Percentiles rank a stretch among this genome's conserved stretches.
phyloP scores from a whole-genome alignment of 1,140 invertebrate genomes.

The Neotoxoptera formosana region DNA sequence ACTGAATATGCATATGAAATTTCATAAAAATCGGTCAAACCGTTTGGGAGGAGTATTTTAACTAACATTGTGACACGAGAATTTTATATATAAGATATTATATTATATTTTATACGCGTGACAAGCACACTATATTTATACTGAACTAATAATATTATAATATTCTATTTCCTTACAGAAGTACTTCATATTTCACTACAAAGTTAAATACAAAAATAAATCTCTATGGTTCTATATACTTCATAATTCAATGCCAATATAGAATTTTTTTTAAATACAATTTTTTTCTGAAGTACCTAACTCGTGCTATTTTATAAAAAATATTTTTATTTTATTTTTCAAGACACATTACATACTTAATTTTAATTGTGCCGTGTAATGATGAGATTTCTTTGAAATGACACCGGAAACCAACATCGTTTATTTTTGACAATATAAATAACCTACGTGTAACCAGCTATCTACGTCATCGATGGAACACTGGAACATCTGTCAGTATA shows the following conservation, averaged over 20 bases:
- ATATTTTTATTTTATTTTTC: not conserved
- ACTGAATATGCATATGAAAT: too few species aligned
- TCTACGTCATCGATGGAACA: not conserved
- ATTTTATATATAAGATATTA: too few species aligned
- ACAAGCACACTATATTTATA: too few species aligned
- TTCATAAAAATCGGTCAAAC: too few species aligned
- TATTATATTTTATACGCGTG: too few species aligned
- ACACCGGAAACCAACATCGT: not conserved
- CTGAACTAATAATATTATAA: too few species aligned
- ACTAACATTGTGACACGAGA: too few species aligned
- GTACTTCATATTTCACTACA: too few species aligned
- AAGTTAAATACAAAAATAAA: too few species aligned
- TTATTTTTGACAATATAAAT: slow-evolving; percentile 30
- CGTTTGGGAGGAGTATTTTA: too few species aligned
- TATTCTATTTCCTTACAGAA: too few species aligned
- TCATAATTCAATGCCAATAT: not conserved
- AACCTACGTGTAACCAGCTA: not conserved
- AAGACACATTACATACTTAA: not conserved
- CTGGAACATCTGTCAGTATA: not conserved
- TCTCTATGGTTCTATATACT: not conserved
- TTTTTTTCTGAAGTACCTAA: not conserved
- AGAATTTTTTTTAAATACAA: not conserved
- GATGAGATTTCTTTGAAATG: slow-evolving; percentile 8
- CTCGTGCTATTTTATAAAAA: not conserved
- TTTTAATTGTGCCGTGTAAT: not conserved